Conservation (phyloP, 2,888 invertebrate genomes). For the Neoitamus cyanurus region DNA sequence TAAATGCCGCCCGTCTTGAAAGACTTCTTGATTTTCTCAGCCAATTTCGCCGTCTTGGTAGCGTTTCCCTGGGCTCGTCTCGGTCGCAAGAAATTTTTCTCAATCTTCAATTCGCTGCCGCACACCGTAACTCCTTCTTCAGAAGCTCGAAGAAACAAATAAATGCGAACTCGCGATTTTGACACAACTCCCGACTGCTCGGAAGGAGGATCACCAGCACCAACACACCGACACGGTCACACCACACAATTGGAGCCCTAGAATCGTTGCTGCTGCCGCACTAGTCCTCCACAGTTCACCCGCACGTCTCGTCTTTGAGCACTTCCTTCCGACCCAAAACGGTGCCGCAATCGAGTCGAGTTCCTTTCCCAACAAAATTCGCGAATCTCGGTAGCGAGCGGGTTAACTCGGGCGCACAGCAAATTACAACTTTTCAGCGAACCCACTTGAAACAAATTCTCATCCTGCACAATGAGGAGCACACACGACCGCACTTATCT, state of each 20-base stretch:
- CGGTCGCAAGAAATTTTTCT: not conserved
- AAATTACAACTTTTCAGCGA: slow-evolving; percentile 3
- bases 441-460: slow-evolving; percentile 1
- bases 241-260: slow-evolving; percentile 12
- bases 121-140: not conserved
- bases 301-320: not conserved
- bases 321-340: not conserved
- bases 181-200: slow-evolving; percentile 12
- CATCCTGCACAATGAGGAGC: not conserved
- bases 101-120: not conserved
- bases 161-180: slow-evolving; percentile 3
- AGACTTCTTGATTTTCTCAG: slow-evolving; percentile 52
- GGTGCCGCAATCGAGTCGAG: not conserved
- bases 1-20: slow-evolving; percentile 57
- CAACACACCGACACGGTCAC: slow-evolving; percentile 7
- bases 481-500: slow-evolving; percentile 27
- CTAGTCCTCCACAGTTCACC: slow-evolving; percentile 28
- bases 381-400: not conserved
- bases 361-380: not conserved
- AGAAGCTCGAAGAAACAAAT: not conserved
- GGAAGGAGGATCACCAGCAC: slow-evolving; percentile 37
- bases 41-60: slow-evolving; percentile 47
- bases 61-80: not conserved
- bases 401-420: not conserved
- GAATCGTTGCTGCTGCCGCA: slow-evolving; percentile 26